Conservation (phyloP, 2,888 invertebrate species). For the Nysson spinosus region DNA sequence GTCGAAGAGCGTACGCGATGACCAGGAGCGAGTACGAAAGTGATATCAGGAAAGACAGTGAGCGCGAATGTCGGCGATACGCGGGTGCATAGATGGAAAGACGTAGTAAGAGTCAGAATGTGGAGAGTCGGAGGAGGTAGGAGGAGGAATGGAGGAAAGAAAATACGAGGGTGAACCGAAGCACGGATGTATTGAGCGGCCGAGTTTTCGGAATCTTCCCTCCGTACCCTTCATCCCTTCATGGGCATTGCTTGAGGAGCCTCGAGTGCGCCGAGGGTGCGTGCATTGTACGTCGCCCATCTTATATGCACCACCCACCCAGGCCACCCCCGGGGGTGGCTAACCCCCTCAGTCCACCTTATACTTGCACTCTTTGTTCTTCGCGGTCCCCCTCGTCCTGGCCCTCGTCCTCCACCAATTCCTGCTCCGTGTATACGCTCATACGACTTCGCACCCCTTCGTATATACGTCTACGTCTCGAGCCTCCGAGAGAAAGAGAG, state of each 20-base stretch:
- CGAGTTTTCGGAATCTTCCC: slow-evolving; percentile 74
- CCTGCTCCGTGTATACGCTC: slow-evolving; percentile 66
- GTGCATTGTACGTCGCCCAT: slow-evolving; percentile 76
- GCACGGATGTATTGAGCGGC: slow-evolving; percentile 72
- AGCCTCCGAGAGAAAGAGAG: slow-evolving; percentile 41
- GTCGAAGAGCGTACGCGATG: slow-evolving; percentile 23
- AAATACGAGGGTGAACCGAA: slow-evolving; percentile 59
- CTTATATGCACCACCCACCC: slow-evolving; percentile 76
- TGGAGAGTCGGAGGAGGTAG: too few species aligned
- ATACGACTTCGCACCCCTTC: slow-evolving; percentile 75
- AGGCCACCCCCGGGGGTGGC: slow-evolving; percentile 58
- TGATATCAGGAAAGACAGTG: not conserved
- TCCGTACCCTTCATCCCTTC: slow-evolving; percentile 59
- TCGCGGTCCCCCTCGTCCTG: slow-evolving; percentile 66
- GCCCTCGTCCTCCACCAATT: slow-evolving; percentile 61
- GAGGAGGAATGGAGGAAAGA: slow-evolving; percentile 52
- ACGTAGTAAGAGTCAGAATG: not conserved
- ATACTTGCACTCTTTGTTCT: slow-evolving; percentile 76
- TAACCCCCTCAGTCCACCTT: slow-evolving; percentile 70
- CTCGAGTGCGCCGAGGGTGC: slow-evolving; percentile 75
- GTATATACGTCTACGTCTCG: slow-evolving; percentile 63
- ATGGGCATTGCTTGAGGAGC: slow-evolving; percentile 74
- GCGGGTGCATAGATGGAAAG: not conserved
- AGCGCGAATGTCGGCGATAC: not conserved
- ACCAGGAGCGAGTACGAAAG: slow-evolving; percentile 1